Evolutionary conservation across 2,797 vertebrate genomes (phyloP).

Genomic region (Falco peregrinus): DNA sequence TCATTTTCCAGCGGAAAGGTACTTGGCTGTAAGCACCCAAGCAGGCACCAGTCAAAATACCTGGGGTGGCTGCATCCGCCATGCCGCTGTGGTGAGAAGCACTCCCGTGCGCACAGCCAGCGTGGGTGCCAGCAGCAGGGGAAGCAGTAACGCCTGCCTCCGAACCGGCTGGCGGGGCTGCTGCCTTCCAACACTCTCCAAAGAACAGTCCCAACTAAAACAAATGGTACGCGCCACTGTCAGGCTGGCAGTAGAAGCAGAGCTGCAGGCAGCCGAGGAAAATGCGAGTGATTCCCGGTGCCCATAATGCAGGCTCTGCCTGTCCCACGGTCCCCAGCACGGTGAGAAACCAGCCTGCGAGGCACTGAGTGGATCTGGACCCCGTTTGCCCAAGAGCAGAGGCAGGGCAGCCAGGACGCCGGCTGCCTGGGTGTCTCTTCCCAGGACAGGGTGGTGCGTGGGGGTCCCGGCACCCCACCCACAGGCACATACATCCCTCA

Average conservation of each 20-base stretch:
- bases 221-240: too few relatives aligned
- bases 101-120: background rate
- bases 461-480: background rate
- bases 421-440: background rate
- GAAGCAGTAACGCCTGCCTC: too few relatives aligned
- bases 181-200: background rate
- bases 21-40: background rate
- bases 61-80: accelerated
- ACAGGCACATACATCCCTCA: accelerated
- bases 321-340: too few relatives aligned
- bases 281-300: background rate
- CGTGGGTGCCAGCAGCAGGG: accelerated
- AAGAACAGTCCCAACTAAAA: background rate
- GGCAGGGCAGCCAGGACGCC: background rate
- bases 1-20: background rate
- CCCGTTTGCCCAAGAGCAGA: background rate
- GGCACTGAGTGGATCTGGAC: background rate
- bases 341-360: accelerated
- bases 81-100: background rate
- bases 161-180: background rate
- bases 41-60: background rate
- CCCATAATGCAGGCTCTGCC: background rate
- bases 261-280: background rate
- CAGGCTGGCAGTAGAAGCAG: background rate
- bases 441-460: background rate